Percentiles rank a stretch among this genome's conserved stretches.
Evolutionary conservation across 2,113 vertebrate genomes (phyloP).

Genomic region (Crotalus helleri): DNA sequence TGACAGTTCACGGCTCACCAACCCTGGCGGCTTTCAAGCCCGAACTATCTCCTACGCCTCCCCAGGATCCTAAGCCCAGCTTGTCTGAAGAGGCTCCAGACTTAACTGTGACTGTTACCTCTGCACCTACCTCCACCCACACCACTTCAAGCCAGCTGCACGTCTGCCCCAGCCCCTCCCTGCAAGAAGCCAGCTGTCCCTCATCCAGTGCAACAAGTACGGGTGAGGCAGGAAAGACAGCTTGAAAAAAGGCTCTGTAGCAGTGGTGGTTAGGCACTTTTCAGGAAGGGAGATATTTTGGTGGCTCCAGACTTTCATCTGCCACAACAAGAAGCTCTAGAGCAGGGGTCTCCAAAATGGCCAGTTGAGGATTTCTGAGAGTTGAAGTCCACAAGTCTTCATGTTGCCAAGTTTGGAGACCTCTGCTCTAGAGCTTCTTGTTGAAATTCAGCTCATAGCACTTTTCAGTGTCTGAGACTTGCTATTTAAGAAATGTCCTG

Average conservation of each 20-base stretch:
- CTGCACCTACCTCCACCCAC: neutral
- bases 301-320: neutral
- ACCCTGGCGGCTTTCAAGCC: constrained; percentile 2
- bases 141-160: constrained; percentile 1
- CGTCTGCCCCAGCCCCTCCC: constrained; percentile 33
- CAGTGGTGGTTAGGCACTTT: neutral
- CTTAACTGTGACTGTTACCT: neutral
- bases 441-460: neutral
- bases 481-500: neutral
- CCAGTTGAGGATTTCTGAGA: neutral
- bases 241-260: neutral
- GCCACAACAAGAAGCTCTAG: neutral
- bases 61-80: neutral
- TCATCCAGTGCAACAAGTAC: neutral
- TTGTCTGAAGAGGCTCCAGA: neutral
- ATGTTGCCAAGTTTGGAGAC: neutral
- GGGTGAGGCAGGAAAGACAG: constrained; percentile 44
- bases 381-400: neutral
- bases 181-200: neutral
- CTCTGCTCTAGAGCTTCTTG: neutral
- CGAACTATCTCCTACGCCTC: neutral
- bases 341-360: neutral
- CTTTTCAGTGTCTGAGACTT: neutral
- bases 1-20: constrained; percentile 13
- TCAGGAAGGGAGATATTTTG: neutral